Conservation (phyloP, 2,797 vertebrate genomes). For the Fratercula arctica region DNA sequence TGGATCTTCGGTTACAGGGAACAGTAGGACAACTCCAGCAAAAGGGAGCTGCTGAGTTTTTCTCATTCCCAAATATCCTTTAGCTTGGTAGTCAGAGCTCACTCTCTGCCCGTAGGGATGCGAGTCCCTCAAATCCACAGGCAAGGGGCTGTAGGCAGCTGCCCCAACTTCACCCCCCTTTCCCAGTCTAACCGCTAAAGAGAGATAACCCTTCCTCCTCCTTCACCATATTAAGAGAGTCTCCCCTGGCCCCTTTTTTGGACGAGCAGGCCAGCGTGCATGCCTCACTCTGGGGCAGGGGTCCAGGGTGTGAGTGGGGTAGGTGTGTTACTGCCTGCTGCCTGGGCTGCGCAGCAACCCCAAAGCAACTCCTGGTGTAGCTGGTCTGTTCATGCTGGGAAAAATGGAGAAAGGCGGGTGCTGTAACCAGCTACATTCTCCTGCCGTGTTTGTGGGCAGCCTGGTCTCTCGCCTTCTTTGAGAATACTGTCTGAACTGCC, state of each 20-base stretch:
- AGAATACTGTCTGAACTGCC: not conserved
- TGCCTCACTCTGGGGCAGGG: not conserved
- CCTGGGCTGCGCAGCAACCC: not conserved
- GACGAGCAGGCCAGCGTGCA: fast-evolving
- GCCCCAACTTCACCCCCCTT: not conserved
- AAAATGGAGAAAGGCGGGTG: not conserved
- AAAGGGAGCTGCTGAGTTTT: not conserved
- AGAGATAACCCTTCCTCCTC: not conserved
- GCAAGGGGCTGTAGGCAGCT: not conserved
- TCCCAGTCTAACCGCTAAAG: not conserved
- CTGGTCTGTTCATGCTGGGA: not conserved
- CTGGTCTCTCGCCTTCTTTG: not conserved
- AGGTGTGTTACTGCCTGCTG: not conserved
- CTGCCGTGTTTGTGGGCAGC: not conserved
- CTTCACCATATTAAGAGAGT: not conserved
- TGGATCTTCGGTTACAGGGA: not conserved
- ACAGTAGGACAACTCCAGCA: not conserved
- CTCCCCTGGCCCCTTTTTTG: not conserved
- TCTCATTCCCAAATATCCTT: not conserved
- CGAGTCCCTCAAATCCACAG: not conserved
- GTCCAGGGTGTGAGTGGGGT: not conserved
- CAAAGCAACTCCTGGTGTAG: not conserved
- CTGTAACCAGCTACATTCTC: not conserved
- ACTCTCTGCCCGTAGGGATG: fast-evolving
- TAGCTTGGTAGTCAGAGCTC: not conserved